These are phyloP conservation scores for Sebastes schlegelii DNA, from an alignment of 2,113 vertebrate species.

Conservation along the genomic window DNA sequence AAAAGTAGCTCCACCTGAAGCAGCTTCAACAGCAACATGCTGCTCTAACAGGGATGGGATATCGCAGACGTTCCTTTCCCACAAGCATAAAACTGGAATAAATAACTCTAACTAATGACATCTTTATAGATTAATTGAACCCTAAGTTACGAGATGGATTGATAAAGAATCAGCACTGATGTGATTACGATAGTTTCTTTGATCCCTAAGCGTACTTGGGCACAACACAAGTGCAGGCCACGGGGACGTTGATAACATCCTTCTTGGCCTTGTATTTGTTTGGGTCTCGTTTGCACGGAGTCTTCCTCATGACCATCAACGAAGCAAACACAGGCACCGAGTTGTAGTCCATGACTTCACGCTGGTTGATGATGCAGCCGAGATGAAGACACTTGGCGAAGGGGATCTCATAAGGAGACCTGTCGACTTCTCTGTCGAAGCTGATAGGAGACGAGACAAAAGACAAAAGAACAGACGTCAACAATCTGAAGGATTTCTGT, in stretches of 20 bases:
- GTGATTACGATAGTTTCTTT: background rate
- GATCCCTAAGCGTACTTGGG: conserved; percentile 48
- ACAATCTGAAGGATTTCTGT: background rate
- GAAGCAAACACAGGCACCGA: conserved; percentile 78
- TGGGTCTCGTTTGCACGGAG: background rate
- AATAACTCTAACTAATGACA: background rate
- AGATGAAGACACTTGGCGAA: conserved; percentile 85
- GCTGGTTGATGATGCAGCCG: conserved; percentile 81
- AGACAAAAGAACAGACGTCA: background rate
- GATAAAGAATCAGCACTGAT: background rate
- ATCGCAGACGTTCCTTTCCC: too few relatives aligned
- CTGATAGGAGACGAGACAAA: conserved; percentile 58
- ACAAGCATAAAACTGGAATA: background rate
- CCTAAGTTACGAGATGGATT: too few relatives aligned
- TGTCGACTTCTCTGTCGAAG: conserved; percentile 70
- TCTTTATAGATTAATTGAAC: background rate
- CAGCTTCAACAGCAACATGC: too few relatives aligned
- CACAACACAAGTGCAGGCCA: conserved; percentile 87
- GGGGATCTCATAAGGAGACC: conserved; percentile 78
- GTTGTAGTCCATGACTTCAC: conserved; percentile 74
- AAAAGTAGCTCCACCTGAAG: too few relatives aligned
- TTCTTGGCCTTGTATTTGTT: conserved; percentile 62
- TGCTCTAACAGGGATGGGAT: too few relatives aligned
- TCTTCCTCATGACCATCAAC: conserved; percentile 78
- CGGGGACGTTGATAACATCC: conserved; percentile 72